A percentile compares a stretch with the other conserved stretches of the same genome.
Conservation (phyloP, 2,797 vertebrate species). For the Moxostoma hubbsi region DNA sequence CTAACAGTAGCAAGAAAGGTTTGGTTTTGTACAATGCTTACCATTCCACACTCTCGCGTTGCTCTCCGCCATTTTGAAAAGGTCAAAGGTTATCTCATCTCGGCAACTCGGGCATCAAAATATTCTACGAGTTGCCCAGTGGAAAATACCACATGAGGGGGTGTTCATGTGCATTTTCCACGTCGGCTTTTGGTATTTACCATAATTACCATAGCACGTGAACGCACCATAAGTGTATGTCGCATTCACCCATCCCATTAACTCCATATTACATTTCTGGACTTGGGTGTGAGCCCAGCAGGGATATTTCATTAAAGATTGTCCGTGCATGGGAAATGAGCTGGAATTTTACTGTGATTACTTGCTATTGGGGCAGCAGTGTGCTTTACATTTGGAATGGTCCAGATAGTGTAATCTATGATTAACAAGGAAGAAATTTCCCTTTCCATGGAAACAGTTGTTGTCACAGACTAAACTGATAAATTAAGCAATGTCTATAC, state of each 20-base stretch:
- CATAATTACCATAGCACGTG: too few species aligned
- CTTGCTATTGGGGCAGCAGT: constrained; percentile 76
- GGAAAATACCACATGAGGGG: too few species aligned
- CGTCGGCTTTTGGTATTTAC: too few species aligned
- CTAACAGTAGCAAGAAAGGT: too few species aligned
- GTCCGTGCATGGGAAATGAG: constrained; percentile 68
- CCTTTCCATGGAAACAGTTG: constrained; percentile 70
- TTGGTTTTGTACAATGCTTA: too few species aligned
- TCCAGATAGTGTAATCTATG: constrained; percentile 84
- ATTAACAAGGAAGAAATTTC: constrained; percentile 77
- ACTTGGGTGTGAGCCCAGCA: constrained; percentile 64
- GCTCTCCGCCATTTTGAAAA: too few species aligned
- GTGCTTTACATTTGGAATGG: constrained; percentile 79
- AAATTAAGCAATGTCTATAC: constrained; percentile 64
- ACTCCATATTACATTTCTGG: constrained; percentile 70
- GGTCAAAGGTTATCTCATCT: too few species aligned
- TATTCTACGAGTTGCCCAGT: too few species aligned
- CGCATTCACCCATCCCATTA: constrained; percentile 61
- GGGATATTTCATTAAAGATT: constrained; percentile 76
- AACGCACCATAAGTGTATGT: background rate
- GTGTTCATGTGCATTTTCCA: too few species aligned
- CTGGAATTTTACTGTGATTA: constrained; percentile 69
- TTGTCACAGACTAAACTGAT: constrained; percentile 73
- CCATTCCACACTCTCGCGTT: too few species aligned
- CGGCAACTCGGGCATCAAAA: too few species aligned